Evolutionary conservation across 2,797 vertebrate genomes (phyloP).

Genomic region (Alca torda): DNA sequence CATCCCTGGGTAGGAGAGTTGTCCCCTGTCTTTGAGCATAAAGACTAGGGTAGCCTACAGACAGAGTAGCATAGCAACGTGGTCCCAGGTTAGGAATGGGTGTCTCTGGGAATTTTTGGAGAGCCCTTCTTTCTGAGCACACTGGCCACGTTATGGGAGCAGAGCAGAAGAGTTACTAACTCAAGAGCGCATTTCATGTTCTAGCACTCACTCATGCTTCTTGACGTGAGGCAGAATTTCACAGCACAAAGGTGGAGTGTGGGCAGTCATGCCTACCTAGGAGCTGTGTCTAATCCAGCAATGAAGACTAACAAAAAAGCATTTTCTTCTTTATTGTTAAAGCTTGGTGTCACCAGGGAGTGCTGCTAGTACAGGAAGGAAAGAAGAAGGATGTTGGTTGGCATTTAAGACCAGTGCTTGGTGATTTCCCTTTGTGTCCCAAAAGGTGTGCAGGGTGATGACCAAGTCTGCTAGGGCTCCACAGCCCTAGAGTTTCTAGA

Average conservation of each 20-base stretch:
- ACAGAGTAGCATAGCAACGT: neutral
- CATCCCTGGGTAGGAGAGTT: neutral
- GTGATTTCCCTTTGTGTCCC: accelerated
- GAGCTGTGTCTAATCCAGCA: neutral
- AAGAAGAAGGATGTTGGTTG: neutral
- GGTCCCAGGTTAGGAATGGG: neutral
- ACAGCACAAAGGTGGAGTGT: neutral
- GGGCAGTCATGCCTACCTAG: neutral
- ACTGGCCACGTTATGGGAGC: accelerated
- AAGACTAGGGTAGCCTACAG: neutral
- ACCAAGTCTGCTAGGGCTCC: neutral
- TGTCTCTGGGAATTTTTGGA: neutral
- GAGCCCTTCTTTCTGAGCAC: neutral
- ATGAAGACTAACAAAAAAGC: neutral
- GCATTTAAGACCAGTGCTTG: neutral
- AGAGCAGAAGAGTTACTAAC: neutral
- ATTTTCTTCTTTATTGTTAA: neutral
- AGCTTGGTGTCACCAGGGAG: neutral
- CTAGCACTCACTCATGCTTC: neutral
- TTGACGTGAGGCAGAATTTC: neutral
- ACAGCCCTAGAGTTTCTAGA: neutral
- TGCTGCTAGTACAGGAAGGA: neutral
- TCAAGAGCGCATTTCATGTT: accelerated
- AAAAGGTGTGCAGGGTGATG: neutral
- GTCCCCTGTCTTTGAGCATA: neutral